These are phyloP conservation scores for Steinernema scapterisci DNA, from an alignment of 2,888 invertebrate genomes.

Conservation along the genomic window DNA sequence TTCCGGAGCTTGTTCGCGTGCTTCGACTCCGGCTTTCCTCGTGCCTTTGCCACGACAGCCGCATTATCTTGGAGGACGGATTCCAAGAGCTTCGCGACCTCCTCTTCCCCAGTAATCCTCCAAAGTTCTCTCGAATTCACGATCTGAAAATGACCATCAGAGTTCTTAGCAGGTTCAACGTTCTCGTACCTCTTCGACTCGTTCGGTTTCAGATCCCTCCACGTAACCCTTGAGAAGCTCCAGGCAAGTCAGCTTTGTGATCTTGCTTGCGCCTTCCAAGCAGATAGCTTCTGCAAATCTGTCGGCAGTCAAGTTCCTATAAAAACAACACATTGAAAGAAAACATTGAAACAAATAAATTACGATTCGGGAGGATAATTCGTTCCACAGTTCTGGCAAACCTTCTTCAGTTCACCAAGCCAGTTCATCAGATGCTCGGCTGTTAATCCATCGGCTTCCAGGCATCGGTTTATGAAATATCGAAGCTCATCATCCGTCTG, in stretches of 20 bases:
- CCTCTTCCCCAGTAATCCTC: slow-evolving; percentile 37
- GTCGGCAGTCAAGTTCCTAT: neutral
- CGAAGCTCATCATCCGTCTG: slow-evolving; percentile 34
- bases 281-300: slow-evolving; percentile 30
- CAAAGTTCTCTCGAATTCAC: slow-evolving; percentile 41
- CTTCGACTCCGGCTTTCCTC: slow-evolving; percentile 36
- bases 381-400: slow-evolving; percentile 7
- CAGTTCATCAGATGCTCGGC: slow-evolving; percentile 16
- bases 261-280: slow-evolving; percentile 27
- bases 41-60: slow-evolving; percentile 31
- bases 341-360: neutral
- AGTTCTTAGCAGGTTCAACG: neutral
- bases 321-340: neutral
- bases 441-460: slow-evolving; percentile 2
- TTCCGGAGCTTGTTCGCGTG: slow-evolving; percentile 53
- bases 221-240: slow-evolving; percentile 45
- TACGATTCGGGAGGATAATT: slow-evolving; percentile 31
- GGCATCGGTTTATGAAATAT: slow-evolving; percentile 31
- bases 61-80: slow-evolving; percentile 26
- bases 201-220: slow-evolving; percentile 22
- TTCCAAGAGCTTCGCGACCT: slow-evolving; percentile 21
- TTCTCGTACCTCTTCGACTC: slow-evolving; percentile 34
- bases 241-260: slow-evolving; percentile 47
- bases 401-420: slow-evolving; percentile 33
- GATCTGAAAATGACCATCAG: slow-evolving; percentile 33